Evolutionary conservation across 2,113 vertebrate genomes (phyloP), one percentile per base, ranked within the genome.

Genomic region (Dicentrarchus labrax): DNA sequence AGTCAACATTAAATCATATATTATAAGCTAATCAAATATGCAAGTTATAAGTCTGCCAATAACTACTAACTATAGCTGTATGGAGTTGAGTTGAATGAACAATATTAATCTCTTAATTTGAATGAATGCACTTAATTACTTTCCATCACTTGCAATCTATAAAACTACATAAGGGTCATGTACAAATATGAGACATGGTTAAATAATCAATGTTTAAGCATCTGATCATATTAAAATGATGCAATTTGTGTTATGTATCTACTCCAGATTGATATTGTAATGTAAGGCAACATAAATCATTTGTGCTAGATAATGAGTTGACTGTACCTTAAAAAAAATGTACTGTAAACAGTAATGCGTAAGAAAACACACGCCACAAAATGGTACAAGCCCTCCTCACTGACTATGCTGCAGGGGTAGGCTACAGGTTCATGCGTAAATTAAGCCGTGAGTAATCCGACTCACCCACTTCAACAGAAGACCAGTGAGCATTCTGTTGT

Each of bases 371-470:
- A 3, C 22, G 0, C 0, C 0, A 12, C 3, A 11, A 0, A 24
- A 76, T 3, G n/a, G 0, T 6, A 41, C 61, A 48, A 59, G 11
- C 8, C 60, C 68, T 57, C 68, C 51, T 36, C 22, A 2, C 11
- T 13, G 4, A 39, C 24, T 54, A 0, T 21, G 51, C 30, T 6
- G 0, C 38, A 38, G 5, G 12, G 19, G 24, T 4, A 30, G 30
- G 4, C 30, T 30, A 30, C 19, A 24, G 39, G 68, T 56, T 78
- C 51, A 24, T 39, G 4, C 16, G 11, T 12, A 43, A 67, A 66
- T 16, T 3, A 21, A 3, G 30, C 1, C 15, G 8, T 88, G 72
- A 82, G 61, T 74, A 77, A 82, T 82, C 36, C 5, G 64, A 66
- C 73, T 41, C 72, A 50, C 78, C 76, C 70, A 64, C 8, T 11